Evolutionary conservation across 2,113 vertebrate species (phyloP).

Genomic region (Anthoscopus minutus): DNA sequence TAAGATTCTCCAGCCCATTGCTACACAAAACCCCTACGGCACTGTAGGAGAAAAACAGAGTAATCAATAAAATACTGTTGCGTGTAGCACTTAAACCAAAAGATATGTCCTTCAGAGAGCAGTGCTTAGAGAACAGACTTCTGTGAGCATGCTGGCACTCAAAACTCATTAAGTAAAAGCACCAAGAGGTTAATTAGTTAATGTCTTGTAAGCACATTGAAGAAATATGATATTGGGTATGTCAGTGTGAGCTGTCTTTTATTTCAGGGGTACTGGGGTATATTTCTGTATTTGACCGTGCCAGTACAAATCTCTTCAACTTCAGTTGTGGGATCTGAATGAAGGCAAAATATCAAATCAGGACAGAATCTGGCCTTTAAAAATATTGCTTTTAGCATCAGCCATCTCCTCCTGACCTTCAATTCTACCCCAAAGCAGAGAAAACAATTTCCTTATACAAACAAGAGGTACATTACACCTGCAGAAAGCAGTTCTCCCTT

Average conservation of each 20-base stretch:
- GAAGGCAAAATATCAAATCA: not conserved
- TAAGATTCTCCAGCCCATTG: not conserved
- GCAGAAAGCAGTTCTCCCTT: not conserved
- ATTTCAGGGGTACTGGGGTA: not conserved
- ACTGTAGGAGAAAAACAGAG: not conserved
- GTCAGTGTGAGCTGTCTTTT: not conserved
- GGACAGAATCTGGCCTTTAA: not conserved
- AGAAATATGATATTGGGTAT: not conserved
- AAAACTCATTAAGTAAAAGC: conserved; percentile 8
- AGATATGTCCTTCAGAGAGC: not conserved
- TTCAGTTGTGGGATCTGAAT: not conserved
- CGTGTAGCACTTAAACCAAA: not conserved
- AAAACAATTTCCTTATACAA: not conserved
- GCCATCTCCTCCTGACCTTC: not conserved
- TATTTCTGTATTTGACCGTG: not conserved
- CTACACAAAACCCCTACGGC: not conserved
- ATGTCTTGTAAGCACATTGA: not conserved
- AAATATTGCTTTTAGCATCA: not conserved
- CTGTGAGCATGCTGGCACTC: not conserved
- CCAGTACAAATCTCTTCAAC: not conserved
- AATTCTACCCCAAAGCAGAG: not conserved
- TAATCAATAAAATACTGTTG: conserved; percentile 7
- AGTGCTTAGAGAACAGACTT: not conserved
- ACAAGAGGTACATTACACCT: not conserved
- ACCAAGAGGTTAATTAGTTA: not conserved